phyloP scores from a whole-genome alignment of 2,888 invertebrate species.

The Steinernema scapterisci region DNA sequence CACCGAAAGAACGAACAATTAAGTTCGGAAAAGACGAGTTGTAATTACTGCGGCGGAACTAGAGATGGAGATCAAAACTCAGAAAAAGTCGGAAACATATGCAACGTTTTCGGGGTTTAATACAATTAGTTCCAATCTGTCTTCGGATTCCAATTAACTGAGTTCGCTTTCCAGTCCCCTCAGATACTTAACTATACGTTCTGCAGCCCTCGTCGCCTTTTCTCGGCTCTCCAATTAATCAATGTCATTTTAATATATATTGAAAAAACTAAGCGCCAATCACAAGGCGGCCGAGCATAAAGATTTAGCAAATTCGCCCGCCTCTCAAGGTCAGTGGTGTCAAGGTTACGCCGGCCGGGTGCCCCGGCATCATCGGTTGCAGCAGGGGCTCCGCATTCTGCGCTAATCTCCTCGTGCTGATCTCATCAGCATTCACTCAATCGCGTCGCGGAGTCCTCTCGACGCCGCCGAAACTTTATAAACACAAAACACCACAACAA shows the following conservation, averaged over 20 bases:
- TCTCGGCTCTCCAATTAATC: neutral
- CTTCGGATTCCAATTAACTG: too few relatives aligned
- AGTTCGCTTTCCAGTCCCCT: too few relatives aligned
- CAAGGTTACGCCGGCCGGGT: slow-evolving; percentile 1
- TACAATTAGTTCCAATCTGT: too few relatives aligned
- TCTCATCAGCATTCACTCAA: slow-evolving; percentile 20
- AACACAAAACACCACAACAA: slow-evolving; percentile 23
- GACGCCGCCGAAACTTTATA: neutral
- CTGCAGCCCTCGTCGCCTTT: too few relatives aligned
- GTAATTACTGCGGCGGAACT: too few relatives aligned
- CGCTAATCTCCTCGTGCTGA: slow-evolving; percentile 21
- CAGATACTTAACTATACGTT: too few relatives aligned
- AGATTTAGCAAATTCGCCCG: slow-evolving; percentile 27
- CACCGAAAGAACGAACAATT: too few relatives aligned
- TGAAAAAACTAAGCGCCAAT: too few relatives aligned
- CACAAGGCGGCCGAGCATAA: slow-evolving; percentile 14
- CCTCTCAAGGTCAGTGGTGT: slow-evolving; percentile 23
- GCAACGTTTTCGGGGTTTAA: too few relatives aligned
- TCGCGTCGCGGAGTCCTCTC: neutral
- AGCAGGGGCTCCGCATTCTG: neutral
- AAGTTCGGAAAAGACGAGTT: too few relatives aligned
- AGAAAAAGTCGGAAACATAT: too few relatives aligned
- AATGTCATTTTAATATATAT: neutral
- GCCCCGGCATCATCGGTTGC: neutral
- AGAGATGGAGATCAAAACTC: too few relatives aligned